Conservation (phyloP, 2,113 vertebrate species). For the Micromys minutus region DNA sequence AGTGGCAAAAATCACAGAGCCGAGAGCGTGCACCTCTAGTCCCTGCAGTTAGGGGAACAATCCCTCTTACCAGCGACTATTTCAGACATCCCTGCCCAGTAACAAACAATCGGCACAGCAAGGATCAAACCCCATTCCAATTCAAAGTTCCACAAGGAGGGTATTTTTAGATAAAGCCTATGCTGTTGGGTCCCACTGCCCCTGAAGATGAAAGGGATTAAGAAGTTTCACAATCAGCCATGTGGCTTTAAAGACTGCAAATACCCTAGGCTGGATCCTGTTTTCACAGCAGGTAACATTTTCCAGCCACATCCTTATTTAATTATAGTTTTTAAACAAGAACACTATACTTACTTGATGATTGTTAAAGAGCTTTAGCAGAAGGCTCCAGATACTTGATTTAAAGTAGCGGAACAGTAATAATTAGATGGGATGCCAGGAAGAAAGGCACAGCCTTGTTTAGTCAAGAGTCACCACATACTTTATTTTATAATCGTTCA, state of each 20-base stretch:
- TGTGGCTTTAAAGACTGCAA: constrained; percentile 39
- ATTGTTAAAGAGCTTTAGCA: constrained; percentile 54
- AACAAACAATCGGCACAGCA: constrained; percentile 24
- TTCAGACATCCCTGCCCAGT: constrained; percentile 12
- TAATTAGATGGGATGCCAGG: constrained; percentile 1
- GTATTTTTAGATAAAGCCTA: constrained; percentile 53
- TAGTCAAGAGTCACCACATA: constrained; percentile 17
- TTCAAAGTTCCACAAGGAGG: constrained; percentile 1
- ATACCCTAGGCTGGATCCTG: neutral
- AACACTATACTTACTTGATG: constrained; percentile 35
- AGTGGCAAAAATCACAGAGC: constrained; percentile 5
- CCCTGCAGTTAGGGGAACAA: neutral
- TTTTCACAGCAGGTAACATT: constrained; percentile 63
- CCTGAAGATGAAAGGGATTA: constrained; percentile 50
- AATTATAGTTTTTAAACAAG: constrained; percentile 71
- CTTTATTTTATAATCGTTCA: constrained; percentile 36
- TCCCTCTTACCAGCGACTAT: neutral
- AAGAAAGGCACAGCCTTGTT: constrained; percentile 19
- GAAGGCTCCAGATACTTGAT: constrained; percentile 49
- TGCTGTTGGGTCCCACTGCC: constrained; percentile 41
- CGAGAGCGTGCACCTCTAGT: neutral
- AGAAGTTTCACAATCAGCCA: constrained; percentile 50
- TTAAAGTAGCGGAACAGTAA: constrained; percentile 28
- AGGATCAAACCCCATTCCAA: constrained; percentile 40
- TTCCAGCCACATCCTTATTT: constrained; percentile 56